Base-by-base conservation (phyloP, 2,888 invertebrate species). In the Eulithis testata region DNA sequence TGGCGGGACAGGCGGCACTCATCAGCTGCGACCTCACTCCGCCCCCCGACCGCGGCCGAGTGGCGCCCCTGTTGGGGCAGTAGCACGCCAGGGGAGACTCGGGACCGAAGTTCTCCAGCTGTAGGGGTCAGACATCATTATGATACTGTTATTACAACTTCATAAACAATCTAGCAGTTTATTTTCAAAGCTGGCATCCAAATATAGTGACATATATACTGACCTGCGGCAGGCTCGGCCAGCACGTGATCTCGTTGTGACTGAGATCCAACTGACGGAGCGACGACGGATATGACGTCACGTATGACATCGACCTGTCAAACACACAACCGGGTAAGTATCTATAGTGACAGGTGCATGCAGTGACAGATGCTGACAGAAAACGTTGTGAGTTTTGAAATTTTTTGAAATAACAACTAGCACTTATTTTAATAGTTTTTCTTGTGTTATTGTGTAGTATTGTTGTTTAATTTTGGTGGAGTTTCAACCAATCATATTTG, bases 201-300 rank as follows among this genome's bases (percentile, higher is more conserved):
- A 12, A 7, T 12, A 47, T 11, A 12, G 11, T 47, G 50, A 51
- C 37, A 67, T 21, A 21, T 21, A 21, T 1, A 2, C 69, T 91
- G 31, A 96, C 95, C 83, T 96, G 96, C 0, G 97, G 97, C 72
- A 97, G 87, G 82, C 97, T 97, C 0, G 97, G 97, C 98, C 98
- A 98, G 78, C 96, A 96, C 0, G 96, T 95, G 73, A 98, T 97
- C 86, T 96, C 96, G 88, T 99, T 99, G 84, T 98, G 97, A 54
- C 98, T 98, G 45, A 99, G 93, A 89, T 99, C 99, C 50, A 99
- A 89, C 83, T 98, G 98, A 67, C 98, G 97, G 8, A 99, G 91
- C 54, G 96, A 95, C 49, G 96, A 95, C 0, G 99, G 99, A 86
- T 98, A 98, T 60, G 97, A 96, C 11, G 97, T 97, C 62, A 99